Percentiles rank a stretch among this genome's conserved stretches.
Evolutionary conservation across 1,140 invertebrate genomes (phyloP).

Genomic region (Cephus cinctus): DNA sequence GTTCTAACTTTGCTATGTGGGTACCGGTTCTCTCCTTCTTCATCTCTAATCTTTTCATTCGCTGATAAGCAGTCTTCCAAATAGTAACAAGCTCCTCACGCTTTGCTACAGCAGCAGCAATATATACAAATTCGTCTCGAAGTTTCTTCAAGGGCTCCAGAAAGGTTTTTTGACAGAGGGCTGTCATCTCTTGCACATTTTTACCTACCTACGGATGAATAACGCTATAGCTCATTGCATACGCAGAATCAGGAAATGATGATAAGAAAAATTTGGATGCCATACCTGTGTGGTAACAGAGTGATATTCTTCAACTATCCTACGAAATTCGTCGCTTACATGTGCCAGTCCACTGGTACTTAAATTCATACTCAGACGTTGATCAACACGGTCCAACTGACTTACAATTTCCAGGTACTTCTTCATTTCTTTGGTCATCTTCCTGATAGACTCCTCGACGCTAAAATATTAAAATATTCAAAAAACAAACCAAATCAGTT

Average conservation of each 20-base stretch:
- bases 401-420: conserved; percentile 42
- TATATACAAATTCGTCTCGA: conserved; percentile 40
- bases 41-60: conserved; percentile 48
- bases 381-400: conserved; percentile 42
- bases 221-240: no score
- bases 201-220: conserved; percentile 44
- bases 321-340: conserved; percentile 44
- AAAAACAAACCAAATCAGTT: not conserved
- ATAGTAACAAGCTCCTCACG: conserved; percentile 45
- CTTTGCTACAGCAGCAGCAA: conserved; percentile 39
- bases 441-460: conserved; percentile 43
- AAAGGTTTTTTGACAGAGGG: conserved; percentile 41
- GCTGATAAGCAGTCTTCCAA: conserved; percentile 39
- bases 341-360: conserved; percentile 43
- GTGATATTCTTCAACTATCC: conserved; percentile 48
- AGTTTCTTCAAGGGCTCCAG: conserved; percentile 53
- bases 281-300: conserved; percentile 48
- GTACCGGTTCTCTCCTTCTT: conserved; percentile 48
- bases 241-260: no score
- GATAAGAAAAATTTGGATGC: not conserved
- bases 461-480: conserved; percentile 25
- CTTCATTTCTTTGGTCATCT: conserved; percentile 50
- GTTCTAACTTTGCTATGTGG: conserved; percentile 48
- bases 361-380: conserved; percentile 44
- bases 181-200: conserved; percentile 38